Evolutionary conservation across 1,140 invertebrate species (phyloP), one percentile per base, ranked within the genome.

Genomic region (Drosophila sulfurigaster): DNA sequence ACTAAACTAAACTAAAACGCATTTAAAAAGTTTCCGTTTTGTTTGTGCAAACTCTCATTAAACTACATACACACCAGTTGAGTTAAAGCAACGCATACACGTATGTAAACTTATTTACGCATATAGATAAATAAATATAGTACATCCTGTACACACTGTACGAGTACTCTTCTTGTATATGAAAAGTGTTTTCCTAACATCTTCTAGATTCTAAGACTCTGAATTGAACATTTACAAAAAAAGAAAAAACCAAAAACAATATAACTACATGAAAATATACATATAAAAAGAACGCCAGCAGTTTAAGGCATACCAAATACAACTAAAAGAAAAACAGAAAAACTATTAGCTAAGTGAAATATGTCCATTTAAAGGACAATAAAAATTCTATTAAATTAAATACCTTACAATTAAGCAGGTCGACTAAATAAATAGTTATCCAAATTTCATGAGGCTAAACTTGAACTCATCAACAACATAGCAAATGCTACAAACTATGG

Each of bases 321-420:
- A 58, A 66, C 46, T 20, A 8, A 38, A 35, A 56, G 6, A 72
- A 76, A 30, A 38, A 4, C 11, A n/a, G 48, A 48, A 25, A 73
- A 78, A 89, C 85, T 89, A 88, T 74, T 72, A 87, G 80, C 54
- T 87, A 87, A 87, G 83, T 15, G 58, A 66, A 88, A 83, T 88
- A 81, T 89, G 85, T 89, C 85, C 85, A 89, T 68, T 90, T 65
- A 73, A 81, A 68, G 85, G 85, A 89, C 85, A 89, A 89, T 89
- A 89, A 89, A 87, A 75, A 81, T 81, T 83, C 77, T 74, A 76
- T 78, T 72, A 65, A 78, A 85, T 81, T 59, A 77, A 52, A 79
- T 57, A 72, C 62, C 32, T 70, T 63, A 74, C 56, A 67, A 74
- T 54, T 86, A 82, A 73, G 74, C 74, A 48, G 63, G 35, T 65